A percentile compares a stretch with the other conserved stretches of the same genome.
These are phyloP conservation scores for Heterochromis multidens DNA, from an alignment of 2,113 vertebrate genomes.

Conservation along the genomic window DNA sequence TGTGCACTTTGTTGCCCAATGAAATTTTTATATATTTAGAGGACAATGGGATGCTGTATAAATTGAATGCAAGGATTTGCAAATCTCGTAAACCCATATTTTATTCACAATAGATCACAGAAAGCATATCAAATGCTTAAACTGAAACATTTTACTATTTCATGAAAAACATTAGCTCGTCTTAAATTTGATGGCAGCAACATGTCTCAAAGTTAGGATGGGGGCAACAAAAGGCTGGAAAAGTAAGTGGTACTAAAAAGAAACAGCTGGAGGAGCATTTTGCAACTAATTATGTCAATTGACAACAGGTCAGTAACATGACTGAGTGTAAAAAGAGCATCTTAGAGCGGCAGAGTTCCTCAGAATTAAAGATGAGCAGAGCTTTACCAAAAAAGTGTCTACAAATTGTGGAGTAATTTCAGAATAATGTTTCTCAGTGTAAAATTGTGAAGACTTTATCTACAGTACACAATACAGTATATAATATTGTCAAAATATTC, in stretches of 20 bases:
- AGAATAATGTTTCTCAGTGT: not conserved
- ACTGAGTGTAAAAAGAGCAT: not conserved
- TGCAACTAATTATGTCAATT: not conserved
- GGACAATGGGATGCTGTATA: not conserved
- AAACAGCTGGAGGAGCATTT: not conserved
- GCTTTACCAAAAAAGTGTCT: not conserved
- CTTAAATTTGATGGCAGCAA: not conserved
- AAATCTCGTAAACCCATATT: not conserved
- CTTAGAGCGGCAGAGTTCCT: not conserved
- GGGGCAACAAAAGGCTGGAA: not conserved
- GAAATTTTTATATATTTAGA: not conserved
- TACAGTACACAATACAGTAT: not conserved
- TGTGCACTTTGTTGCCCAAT: not conserved
- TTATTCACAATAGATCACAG: not conserved
- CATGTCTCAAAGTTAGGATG: not conserved
- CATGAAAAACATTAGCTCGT: not conserved
- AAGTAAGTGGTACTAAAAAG: not conserved
- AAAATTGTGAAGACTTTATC: not conserved
- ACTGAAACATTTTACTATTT: not conserved
- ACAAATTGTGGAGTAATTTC: not conserved
- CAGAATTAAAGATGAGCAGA: not conserved
- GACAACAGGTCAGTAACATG: not conserved
- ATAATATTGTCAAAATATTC: accelerated
- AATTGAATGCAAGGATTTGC: not conserved
- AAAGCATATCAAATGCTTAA: not conserved